Conservation (phyloP, 2,888 invertebrate species). For the Hybos culiciformis region DNA sequence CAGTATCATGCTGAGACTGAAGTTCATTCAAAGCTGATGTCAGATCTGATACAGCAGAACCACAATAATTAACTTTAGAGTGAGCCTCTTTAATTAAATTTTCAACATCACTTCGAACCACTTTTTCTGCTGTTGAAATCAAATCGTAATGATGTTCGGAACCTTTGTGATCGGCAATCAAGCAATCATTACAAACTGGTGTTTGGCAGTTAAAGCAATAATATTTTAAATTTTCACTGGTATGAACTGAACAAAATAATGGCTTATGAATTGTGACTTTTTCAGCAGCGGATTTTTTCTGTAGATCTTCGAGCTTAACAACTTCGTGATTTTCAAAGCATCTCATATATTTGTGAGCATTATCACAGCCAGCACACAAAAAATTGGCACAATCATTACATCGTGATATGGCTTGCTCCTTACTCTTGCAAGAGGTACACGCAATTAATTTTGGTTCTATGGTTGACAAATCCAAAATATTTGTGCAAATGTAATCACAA, state of each 20-base stretch:
- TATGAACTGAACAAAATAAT: constrained; percentile 68
- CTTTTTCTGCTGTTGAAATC: constrained; percentile 63
- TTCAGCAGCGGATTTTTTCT: constrained; percentile 55
- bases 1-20: constrained; percentile 75
- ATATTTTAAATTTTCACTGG: constrained; percentile 71
- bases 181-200: constrained; percentile 78
- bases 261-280: constrained; percentile 80
- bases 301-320: constrained; percentile 74
- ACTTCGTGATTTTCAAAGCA: constrained; percentile 93
- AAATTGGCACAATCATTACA: constrained; percentile 93
- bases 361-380: constrained; percentile 85
- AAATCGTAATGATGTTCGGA: constrained; percentile 74
- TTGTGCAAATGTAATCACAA: constrained; percentile 75
- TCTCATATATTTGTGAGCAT: constrained; percentile 92
- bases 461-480: constrained; percentile 69
- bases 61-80: constrained; percentile 60
- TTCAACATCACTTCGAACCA: constrained; percentile 63
- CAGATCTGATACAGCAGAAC: constrained; percentile 58
- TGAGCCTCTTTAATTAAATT: constrained; percentile 61
- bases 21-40: constrained; percentile 72
- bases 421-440: constrained; percentile 91
- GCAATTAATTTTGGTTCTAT: constrained; percentile 54
- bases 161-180: constrained; percentile 68
- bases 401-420: constrained; percentile 84
- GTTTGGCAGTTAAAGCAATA: constrained; percentile 79